Conservation (phyloP, 2,888 invertebrate species). For the Drosophila atripex region DNA sequence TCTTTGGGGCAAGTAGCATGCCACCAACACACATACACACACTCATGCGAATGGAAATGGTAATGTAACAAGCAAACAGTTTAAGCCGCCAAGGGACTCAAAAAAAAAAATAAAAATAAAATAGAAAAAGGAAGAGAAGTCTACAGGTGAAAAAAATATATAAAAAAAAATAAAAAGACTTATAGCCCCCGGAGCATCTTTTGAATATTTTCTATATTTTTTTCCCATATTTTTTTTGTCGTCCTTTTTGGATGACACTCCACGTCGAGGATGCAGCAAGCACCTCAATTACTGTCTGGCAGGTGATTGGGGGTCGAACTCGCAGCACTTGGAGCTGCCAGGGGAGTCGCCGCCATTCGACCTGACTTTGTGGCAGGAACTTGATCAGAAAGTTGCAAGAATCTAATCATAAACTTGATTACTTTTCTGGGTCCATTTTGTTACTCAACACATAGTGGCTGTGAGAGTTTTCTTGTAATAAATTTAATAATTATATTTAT, state of each 20-base stretch:
- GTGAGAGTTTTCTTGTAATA: too few relatives aligned
- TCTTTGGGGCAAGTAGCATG: slow-evolving; percentile 6
- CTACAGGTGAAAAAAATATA: slow-evolving; percentile 20
- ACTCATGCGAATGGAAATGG: slow-evolving; percentile 52
- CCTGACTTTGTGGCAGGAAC: slow-evolving; percentile 17
- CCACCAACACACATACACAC: too few relatives aligned
- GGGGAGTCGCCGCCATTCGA: background rate
- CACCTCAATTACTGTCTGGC: slow-evolving; percentile 35
- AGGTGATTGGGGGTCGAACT: background rate
- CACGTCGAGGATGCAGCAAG: too few relatives aligned
- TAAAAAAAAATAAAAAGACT: slow-evolving; percentile 2
- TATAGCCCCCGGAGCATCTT: slow-evolving; percentile 13
- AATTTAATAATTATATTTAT: background rate
- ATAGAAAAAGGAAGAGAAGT: slow-evolving; percentile 12
- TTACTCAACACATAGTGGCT: too few relatives aligned
- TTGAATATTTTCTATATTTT: slow-evolving; percentile 8
- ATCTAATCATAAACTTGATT: background rate
- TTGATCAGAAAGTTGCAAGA: background rate
- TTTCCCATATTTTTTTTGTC: slow-evolving; percentile 5
- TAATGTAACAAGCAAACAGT: slow-evolving; percentile 72
- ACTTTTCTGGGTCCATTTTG: background rate
- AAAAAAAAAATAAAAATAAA: background rate
- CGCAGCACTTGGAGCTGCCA: background rate
- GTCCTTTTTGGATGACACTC: background rate
- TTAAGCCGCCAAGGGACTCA: slow-evolving; percentile 44